Evolutionary conservation across 2,113 vertebrate genomes (phyloP).

Genomic region (Sinocyclocheilus grahami): DNA sequence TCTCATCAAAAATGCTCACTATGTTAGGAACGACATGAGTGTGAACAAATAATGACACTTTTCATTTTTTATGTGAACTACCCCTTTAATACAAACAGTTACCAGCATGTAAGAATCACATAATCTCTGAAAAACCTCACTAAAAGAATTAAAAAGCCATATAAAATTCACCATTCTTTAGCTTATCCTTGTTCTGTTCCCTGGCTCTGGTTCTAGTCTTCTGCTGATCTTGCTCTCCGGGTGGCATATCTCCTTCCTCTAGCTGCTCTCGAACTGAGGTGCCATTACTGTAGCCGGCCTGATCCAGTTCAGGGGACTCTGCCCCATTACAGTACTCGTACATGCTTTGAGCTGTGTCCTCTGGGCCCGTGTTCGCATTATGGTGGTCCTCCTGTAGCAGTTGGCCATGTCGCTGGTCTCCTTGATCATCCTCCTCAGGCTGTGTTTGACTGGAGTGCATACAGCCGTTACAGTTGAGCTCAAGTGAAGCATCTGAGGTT

Average conservation of each 20-base stretch:
- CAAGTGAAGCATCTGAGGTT: conserved; percentile 53
- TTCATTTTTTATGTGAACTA: too few species aligned
- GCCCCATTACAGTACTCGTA: conserved; percentile 69
- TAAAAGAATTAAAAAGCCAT: neutral
- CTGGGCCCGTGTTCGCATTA: conserved; percentile 80
- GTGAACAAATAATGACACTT: neutral
- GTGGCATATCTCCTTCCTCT: conserved; percentile 65
- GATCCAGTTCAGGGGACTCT: conserved; percentile 49
- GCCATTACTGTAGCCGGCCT: conserved; percentile 45
- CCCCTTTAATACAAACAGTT: neutral
- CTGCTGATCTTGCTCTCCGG: conserved; percentile 8
- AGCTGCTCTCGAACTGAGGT: conserved; percentile 21
- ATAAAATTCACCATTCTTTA: conserved; percentile 62
- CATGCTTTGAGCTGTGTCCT: conserved; percentile 49
- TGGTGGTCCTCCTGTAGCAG: conserved; percentile 82
- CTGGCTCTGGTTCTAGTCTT: conserved; percentile 41
- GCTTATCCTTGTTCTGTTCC: conserved; percentile 61
- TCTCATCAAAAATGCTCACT: neutral
- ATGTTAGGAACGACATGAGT: neutral
- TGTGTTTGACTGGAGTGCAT: conserved; percentile 56
- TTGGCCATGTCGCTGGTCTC: conserved; percentile 69
- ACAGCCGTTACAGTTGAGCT: conserved; percentile 89
- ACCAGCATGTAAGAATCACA: neutral
- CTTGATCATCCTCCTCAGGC: conserved; percentile 64
- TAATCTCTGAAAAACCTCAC: neutral